These are phyloP conservation scores for Synergus gifuensis DNA, from an alignment of 2,888 invertebrate species.

Conservation along the genomic window DNA sequence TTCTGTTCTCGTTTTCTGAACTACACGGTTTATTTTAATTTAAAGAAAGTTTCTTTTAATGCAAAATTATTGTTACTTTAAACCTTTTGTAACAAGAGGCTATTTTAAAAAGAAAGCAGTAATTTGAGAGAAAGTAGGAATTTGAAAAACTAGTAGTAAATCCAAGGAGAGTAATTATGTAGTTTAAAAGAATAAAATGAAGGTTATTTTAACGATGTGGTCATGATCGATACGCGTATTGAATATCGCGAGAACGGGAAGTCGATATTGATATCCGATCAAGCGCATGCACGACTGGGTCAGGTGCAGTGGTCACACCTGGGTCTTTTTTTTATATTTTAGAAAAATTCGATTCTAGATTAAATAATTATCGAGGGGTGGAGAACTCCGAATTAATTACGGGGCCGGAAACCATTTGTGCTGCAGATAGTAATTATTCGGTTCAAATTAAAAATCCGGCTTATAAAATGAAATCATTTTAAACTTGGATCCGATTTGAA, in stretches of 20 bases:
- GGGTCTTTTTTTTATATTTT: not conserved
- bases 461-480: not conserved
- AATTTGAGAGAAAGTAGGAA: not conserved
- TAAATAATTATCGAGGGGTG: not conserved
- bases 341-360: not conserved
- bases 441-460: not conserved
- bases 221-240: conserved; percentile 50
- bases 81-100: too few relatives aligned
- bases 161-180: not conserved
- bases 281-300: conserved; percentile 49
- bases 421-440: too few relatives aligned
- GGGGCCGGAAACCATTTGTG: too few relatives aligned
- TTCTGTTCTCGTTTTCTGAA: too few relatives aligned
- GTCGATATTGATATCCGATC: conserved; percentile 53
- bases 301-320: conserved; percentile 27
- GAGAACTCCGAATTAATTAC: not conserved
- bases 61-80: too few relatives aligned
- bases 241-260: conserved; percentile 50
- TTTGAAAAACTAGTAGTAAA: not conserved
- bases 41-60: too few relatives aligned
- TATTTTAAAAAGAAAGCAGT: not conserved
- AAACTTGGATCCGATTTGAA: not conserved
- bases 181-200: not conserved
- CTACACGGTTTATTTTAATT: too few relatives aligned
- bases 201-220: not conserved